Base-by-base conservation (phyloP, 2,113 vertebrate genomes). In the Corythoichthys haematopterus region DNA sequence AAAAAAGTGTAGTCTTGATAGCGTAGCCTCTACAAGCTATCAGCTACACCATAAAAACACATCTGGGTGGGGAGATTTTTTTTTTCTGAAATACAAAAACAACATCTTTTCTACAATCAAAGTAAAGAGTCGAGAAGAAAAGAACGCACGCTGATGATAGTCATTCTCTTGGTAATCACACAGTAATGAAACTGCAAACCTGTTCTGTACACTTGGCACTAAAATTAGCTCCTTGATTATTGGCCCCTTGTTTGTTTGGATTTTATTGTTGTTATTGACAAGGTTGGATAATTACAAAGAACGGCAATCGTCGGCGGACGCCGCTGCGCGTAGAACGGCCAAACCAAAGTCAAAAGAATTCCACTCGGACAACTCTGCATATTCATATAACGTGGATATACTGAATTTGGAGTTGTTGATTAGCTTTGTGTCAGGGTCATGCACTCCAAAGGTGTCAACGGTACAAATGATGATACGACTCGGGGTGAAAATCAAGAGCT, bases 361-460 rank as follows among this genome's bases (percentile, higher is more conserved):
- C 1, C 10, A 13, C 46, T 47, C 11, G 46, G 46, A 52, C 51
- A 52, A 52, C 8, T 53, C 7, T 7, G 20, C 20, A 7, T 20
- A 9, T 20, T 7, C 8, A 43, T 43, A 43, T 43, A 43, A 8
- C 6, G 9, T 43, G 40, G 40, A 43, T 43, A 43, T 5, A 43
- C 40, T 43, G 6, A 1, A 43, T 43, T 43, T 43, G 40, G 40
- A 43, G 40, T 43, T 43, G 40, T 43, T 43, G 40, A 43, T 43
- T 43, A 43, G 6, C 3, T 13, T 47, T 47, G 46, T 80, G 80
- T 89, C 80, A 85, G 84, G 80, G 62, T 86, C 91, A 91, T 92
- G 90, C 92, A 90, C 64, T 86, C 88, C 70, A 84, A 90, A 88
- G 76, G 82, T 88, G 75, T 87, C 86, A 90, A 88, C 89, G 88